phyloP scores from a whole-genome alignment of 2,113 vertebrate genomes.

The Camelus dromedarius region DNA sequence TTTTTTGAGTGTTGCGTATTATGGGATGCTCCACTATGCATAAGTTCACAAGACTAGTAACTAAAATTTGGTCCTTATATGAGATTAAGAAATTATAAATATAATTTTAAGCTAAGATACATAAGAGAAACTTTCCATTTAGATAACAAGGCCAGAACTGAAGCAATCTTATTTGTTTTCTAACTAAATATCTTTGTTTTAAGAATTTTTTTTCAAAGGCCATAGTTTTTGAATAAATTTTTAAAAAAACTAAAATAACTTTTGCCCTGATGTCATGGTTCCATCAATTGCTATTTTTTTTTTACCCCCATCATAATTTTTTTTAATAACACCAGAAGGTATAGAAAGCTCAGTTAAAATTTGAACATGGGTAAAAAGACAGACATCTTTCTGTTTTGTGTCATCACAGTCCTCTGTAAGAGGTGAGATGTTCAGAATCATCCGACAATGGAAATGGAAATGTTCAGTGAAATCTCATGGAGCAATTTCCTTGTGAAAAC shows the following conservation, averaged over 20 bases:
- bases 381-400: not conserved
- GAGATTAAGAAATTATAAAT: slow-evolving; percentile 21
- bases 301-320: not conserved
- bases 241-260: not conserved
- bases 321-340: not conserved
- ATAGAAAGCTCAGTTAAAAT: not conserved
- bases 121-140: not conserved
- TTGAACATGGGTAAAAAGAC: not conserved
- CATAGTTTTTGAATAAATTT: not conserved
- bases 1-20: not conserved
- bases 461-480: not conserved
- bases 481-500: slow-evolving; percentile 36
- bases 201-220: slow-evolving; percentile 37
- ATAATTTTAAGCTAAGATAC: not conserved
- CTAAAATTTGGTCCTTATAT: not conserved
- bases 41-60: not conserved
- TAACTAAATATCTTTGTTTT: not conserved
- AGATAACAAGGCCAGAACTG: not conserved
- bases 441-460: slow-evolving; percentile 3
- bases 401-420: not conserved
- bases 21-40: not conserved
- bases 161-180: slow-evolving; percentile 12
- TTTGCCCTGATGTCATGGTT: not conserved
- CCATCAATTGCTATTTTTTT: not conserved
- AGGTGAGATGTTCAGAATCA: slow-evolving; percentile 6